These are phyloP conservation scores for Euzophera pinguis DNA, from an alignment of 2,888 invertebrate genomes.

Conservation along the genomic window DNA sequence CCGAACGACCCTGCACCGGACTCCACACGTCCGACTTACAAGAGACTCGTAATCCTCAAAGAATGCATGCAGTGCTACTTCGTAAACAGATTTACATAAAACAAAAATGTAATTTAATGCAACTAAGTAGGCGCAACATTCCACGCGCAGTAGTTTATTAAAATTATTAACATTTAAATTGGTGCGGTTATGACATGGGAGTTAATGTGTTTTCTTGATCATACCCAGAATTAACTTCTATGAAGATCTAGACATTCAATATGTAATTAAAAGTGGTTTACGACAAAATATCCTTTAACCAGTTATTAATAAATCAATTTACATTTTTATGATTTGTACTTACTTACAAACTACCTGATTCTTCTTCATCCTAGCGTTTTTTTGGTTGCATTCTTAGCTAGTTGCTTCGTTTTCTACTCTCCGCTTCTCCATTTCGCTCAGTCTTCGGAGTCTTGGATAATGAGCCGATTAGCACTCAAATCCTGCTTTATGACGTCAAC, in stretches of 20 bases:
- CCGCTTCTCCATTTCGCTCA: too few relatives aligned
- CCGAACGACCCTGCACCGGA: constrained; percentile 32
- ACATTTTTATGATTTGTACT: too few relatives aligned
- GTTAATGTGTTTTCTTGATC: constrained; percentile 20
- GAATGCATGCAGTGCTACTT: constrained; percentile 51
- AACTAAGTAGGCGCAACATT: constrained; percentile 46
- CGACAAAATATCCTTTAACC: neutral
- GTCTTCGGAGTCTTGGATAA: too few relatives aligned
- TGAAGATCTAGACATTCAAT: neutral
- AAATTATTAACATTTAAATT: constrained; percentile 44
- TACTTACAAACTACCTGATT: too few relatives aligned
- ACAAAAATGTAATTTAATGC: constrained; percentile 55
- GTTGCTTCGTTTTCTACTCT: too few relatives aligned
- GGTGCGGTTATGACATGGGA: constrained; percentile 25
- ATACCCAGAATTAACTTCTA: constrained; percentile 16
- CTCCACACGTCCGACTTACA: constrained; percentile 57
- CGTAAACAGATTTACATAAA: constrained; percentile 58
- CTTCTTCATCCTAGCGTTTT: too few relatives aligned
- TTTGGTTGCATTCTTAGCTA: too few relatives aligned
- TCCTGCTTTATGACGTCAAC: too few relatives aligned
- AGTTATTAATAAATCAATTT: neutral
- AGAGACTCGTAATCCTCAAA: constrained; percentile 58
- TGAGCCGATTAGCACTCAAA: too few relatives aligned
- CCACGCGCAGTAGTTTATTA: too few relatives aligned
- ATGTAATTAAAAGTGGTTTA: neutral